Evolutionary conservation across 2,797 vertebrate species (phyloP), one percentile per base, ranked within the genome.

Genomic region (Bufotes viridis): DNA sequence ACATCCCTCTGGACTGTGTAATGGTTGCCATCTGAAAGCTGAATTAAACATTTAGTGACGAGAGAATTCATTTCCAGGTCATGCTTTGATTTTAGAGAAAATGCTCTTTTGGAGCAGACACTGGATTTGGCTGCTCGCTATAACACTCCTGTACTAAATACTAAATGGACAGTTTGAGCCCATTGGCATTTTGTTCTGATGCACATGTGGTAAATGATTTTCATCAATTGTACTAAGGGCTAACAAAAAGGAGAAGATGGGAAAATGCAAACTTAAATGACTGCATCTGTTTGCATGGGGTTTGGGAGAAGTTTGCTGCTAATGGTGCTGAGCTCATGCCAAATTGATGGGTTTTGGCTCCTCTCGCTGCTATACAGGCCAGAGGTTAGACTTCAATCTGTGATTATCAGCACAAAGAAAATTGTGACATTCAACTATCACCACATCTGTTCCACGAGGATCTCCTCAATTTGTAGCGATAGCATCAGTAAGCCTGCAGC

Each of bases 341-440:
- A 85, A 53, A 76, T 57, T 78, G 72, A 85, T 76, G 83, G 61
- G 72, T 78, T 60, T 63, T 85, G 83, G 83, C 83, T 85, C n/a
- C 72, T 49, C 26, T 85, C 72, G 24, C 83, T 29, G 24, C 34
- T 29, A 49, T 34, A 42, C 57, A 85, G 83, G 83, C 83, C 83
- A 85, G 70, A 85, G 53, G 83, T 85, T 85, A 60, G 60, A 74
- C 83, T 85, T 76, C 72, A 85, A 49, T 76, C 72, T 76, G 53
- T 70, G 29, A 75, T 85, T 85, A 61, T 75, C 55, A 58, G 70
- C 70, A 76, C 72, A 76, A 85, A 76, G 72, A 75, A 75, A 55
- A 63, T 29, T 22, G 72, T 63, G 83, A 63, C 83, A 61, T 63
- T 75, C 53, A 42, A 78, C 70, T 24, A 78, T 63, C 57, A 76